Evolutionary conservation across 2,797 vertebrate species (phyloP).

Genomic region (Propithecus perrieri): DNA sequence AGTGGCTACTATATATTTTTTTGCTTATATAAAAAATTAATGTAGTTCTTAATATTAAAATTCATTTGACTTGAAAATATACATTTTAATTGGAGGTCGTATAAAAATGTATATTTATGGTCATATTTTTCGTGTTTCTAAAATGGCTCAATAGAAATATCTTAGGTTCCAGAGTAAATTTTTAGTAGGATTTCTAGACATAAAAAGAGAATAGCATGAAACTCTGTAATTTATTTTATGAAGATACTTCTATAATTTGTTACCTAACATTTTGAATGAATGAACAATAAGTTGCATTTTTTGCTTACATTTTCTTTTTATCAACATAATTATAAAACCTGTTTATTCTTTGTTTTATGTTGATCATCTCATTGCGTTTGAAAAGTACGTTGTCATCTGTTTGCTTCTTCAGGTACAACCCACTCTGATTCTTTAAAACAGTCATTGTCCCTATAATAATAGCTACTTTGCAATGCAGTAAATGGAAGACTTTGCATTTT

Average conservation of each 20-base stretch:
- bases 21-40: constrained; percentile 6
- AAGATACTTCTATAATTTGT: constrained; percentile 7
- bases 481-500: background rate
- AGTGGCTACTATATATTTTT: background rate
- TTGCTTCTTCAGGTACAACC: background rate
- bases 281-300: background rate
- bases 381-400: background rate
- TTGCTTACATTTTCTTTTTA: constrained; percentile 45
- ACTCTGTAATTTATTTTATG: background rate
- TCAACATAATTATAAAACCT: background rate
- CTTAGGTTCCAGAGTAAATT: constrained; percentile 16
- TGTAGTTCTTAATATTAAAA: constrained; percentile 5
- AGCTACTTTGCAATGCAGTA: background rate
- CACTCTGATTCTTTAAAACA: background rate
- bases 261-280: background rate
- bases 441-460: background rate
- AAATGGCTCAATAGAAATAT: background rate
- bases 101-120: background rate
- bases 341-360: background rate
- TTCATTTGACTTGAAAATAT: background rate
- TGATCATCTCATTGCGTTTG: background rate
- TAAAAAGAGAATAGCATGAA: constrained; percentile 9
- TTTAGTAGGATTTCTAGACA: constrained; percentile 28
- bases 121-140: constrained; percentile 36
- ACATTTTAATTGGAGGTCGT: background rate